Conservation (phyloP, 2,113 vertebrate genomes). For the Zootoca vivipara region DNA sequence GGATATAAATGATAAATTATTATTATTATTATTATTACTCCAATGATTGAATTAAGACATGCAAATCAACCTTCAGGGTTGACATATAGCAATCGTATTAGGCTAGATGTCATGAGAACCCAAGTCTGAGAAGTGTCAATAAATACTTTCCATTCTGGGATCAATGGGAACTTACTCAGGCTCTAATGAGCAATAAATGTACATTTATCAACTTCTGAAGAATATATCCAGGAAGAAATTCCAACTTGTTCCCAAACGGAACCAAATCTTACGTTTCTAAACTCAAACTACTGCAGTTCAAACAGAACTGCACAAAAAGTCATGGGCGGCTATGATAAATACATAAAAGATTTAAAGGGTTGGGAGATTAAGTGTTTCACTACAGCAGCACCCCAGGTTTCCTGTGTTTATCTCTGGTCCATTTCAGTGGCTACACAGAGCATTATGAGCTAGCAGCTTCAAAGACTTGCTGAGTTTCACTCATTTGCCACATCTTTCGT, state of each 20-base stretch:
- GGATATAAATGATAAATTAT: too few relatives aligned
- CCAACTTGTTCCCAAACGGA: neutral
- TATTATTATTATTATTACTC: too few relatives aligned
- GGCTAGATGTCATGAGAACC: neutral
- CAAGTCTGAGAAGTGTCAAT: neutral
- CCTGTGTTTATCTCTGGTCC: too few relatives aligned
- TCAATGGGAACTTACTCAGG: neutral
- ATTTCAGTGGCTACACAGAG: too few relatives aligned
- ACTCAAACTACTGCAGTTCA: neutral
- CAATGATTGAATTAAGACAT: neutral
- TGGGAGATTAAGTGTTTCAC: too few relatives aligned
- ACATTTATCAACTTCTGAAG: neutral
- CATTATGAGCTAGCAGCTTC: too few relatives aligned
- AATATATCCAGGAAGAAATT: neutral
- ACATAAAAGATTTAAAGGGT: neutral
- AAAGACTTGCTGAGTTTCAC: too few relatives aligned
- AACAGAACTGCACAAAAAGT: neutral
- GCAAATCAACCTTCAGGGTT: neutral
- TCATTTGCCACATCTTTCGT: too few relatives aligned
- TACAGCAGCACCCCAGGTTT: too few relatives aligned
- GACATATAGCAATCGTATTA: neutral
- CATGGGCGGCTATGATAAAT: neutral
- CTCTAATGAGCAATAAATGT: neutral
- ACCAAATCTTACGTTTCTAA: neutral
- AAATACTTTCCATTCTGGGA: neutral